phyloP scores from a whole-genome alignment of 2,797 vertebrate species.

The Rhinoraja longicauda region DNA sequence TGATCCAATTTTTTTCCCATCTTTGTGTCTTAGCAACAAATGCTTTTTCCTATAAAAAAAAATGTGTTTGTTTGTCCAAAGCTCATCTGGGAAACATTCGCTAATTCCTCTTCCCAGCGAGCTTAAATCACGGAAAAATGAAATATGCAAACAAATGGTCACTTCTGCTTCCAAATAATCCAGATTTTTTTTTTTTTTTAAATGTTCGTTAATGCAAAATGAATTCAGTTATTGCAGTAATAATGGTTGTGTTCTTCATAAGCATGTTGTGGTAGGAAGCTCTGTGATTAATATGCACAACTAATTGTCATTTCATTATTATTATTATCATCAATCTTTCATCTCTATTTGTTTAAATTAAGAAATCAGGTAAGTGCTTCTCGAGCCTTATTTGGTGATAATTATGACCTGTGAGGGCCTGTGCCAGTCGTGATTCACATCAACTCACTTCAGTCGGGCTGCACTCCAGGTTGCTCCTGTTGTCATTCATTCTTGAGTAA shows the following conservation, averaged over 20 bases:
- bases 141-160: neutral
- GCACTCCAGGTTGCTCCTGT: no score
- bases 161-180: neutral
- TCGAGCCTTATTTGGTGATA: neutral
- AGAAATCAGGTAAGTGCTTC: neutral
- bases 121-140: slow-evolving; percentile 32
- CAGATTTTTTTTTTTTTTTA: neutral
- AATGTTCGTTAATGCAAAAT: neutral
- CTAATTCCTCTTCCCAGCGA: slow-evolving; percentile 24
- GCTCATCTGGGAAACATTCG: slow-evolving; percentile 34
- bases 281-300: neutral
- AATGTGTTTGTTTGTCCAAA: slow-evolving; percentile 24
- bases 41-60: neutral
- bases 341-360: neutral
- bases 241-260: neutral
- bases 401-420: neutral
- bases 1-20: slow-evolving; percentile 71
- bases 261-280: neutral
- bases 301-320: neutral
- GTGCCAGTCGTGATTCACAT: neutral
- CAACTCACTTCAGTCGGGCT: neutral
- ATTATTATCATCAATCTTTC: neutral
- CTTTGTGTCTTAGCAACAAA: slow-evolving; percentile 58
- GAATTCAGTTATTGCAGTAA: slow-evolving; percentile 6
- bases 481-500: no score